These are phyloP conservation scores for Diorhabda elongata DNA, from an alignment of 1,140 invertebrate genomes.

Conservation along the genomic window DNA sequence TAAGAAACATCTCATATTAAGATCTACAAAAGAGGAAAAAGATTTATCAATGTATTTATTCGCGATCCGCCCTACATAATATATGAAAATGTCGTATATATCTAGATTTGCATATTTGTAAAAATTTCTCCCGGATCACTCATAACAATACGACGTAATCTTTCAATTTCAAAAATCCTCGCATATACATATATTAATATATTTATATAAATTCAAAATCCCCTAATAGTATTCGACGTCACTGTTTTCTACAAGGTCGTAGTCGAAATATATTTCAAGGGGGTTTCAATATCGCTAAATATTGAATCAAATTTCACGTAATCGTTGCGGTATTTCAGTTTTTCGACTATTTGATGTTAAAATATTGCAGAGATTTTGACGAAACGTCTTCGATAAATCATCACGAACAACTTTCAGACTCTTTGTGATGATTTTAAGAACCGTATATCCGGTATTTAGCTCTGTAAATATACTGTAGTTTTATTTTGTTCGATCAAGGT, in stretches of 20 bases:
- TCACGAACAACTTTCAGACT: too few species aligned
- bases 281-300: too few species aligned
- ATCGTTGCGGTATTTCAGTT: too few species aligned
- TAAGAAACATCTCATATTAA: background rate
- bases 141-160: constrained; percentile 39
- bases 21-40: constrained; percentile 5
- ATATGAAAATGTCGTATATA: constrained; percentile 19
- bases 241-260: constrained; percentile 16
- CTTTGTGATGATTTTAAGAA: too few species aligned
- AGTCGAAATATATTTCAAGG: background rate
- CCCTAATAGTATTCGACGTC: constrained; percentile 37
- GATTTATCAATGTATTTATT: constrained; percentile 24
- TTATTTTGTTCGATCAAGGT: too few species aligned
- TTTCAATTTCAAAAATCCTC: constrained; percentile 37
- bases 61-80: constrained; percentile 17
- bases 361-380: too few species aligned
- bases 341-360: too few species aligned
- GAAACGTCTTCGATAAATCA: too few species aligned
- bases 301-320: too few species aligned
- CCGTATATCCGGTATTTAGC: too few species aligned
- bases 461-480: too few species aligned
- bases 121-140: constrained; percentile 21
- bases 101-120: constrained; percentile 23
- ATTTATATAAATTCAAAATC: constrained; percentile 24
- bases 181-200: constrained; percentile 22